Base-by-base conservation (phyloP, 2,888 invertebrate genomes). In the Actias luna region DNA sequence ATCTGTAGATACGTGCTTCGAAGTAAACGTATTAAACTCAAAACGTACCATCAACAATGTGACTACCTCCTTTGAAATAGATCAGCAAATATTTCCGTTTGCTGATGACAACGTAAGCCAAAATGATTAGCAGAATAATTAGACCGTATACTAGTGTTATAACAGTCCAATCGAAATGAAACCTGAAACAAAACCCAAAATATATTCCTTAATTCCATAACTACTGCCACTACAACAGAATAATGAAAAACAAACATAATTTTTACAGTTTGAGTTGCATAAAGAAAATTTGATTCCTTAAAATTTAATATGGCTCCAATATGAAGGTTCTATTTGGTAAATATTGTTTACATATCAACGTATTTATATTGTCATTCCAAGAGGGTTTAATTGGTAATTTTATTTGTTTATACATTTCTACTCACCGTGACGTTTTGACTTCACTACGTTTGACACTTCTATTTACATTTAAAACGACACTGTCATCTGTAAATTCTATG, bases 31-130 rank as follows among this genome's bases (percentile, higher is more conserved):
- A 16, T 39, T 18, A 42, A 22, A 12, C 22, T 25, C 18, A 1
- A 55, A 52, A 12, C 50, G 50, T 60, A 74, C 76, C 74, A 69
- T 68, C 66, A 22, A 75, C 67, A 31, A 59, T 59, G 59, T 74
- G 75, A 61, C 66, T 74, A 5, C 64, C 65, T 0, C 75, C 72
- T 62, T 65, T 71, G 14, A 72, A 67, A 58, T 64, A 71, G 12
- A 62, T 25, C 0, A 65, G 27, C 18, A 65, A 63, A 14, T 65
- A 68, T 39, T 59, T 57, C 58, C 66, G 29, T 55, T 16, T 55
- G 10, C 27, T 55, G 29, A 55, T n/a, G n/a, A 55, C 29, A n/a
- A 55, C n/a, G n/a, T 29, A 29, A 29, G 22, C 10, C 29, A 55
- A 29, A n/a, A 29, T n/a, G 7, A 29, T 16, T 16, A 55, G 29